These are phyloP conservation scores for Ericerus pela DNA, from an alignment of 1,140 invertebrate species.

Conservation along the genomic window DNA sequence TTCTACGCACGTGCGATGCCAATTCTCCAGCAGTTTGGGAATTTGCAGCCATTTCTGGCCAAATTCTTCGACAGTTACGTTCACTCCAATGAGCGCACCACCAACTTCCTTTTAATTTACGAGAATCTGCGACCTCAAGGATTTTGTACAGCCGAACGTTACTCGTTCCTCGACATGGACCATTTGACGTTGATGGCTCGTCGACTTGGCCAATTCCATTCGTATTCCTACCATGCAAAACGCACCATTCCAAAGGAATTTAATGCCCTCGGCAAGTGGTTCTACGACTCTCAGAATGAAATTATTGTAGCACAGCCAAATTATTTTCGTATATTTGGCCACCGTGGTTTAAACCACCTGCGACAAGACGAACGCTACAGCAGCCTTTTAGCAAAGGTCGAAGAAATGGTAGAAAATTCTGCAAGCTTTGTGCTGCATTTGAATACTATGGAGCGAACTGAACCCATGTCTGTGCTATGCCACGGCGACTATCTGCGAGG, in stretches of 20 bases:
- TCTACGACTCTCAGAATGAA: not conserved
- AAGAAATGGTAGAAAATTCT: not conserved
- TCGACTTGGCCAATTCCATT: not conserved
- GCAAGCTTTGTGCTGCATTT: not conserved
- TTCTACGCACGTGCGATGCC: not conserved
- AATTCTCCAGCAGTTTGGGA: not conserved
- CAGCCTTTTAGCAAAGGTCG: not conserved
- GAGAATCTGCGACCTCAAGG: not conserved
- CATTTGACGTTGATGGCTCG: not conserved
- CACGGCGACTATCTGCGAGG: constrained; percentile 33
- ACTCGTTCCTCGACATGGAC: not conserved
- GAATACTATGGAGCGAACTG: constrained; percentile 10
- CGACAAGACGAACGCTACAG: not conserved
- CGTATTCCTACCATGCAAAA: not conserved
- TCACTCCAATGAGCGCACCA: not conserved
- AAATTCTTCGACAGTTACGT: not conserved
- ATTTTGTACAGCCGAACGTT: not conserved
- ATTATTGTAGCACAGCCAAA: not conserved
- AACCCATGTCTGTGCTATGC: constrained; percentile 28
- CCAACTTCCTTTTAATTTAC: not conserved
- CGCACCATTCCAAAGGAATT: not conserved
- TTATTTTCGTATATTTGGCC: not conserved
- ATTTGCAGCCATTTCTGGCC: not conserved
- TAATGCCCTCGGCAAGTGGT: not conserved
- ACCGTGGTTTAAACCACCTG: not conserved